Base-by-base conservation (phyloP, 53 echinoderm and acorn worm genomes). In the Actinopyga echinites region DNA sequence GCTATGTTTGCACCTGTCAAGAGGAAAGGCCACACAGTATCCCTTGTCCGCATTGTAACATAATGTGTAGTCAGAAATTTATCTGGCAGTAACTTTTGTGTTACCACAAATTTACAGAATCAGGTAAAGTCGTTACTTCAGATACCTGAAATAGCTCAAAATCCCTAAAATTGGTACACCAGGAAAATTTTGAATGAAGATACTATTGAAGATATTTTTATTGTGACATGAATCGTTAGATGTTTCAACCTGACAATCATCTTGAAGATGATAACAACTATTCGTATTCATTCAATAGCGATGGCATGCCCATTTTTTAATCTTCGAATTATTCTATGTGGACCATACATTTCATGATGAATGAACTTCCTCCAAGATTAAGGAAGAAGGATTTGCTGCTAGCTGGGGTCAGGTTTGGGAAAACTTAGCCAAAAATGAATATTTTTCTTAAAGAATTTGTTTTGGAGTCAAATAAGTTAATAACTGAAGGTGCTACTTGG, bases 361-460 rank as follows among this genome's bases (percentile, higher is more conserved):
- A 82, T 82, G 45, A 82, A 24, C 49, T 82, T 7, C 43, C 82
- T 19, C 82, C 82, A 64, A 82, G n/a, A n/a, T 20, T 82, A 9
- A 38, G 82, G 24, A 38, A 17, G 1, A 9, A 82, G 20, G 40
- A 83, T 45, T 21, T 83, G 5, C 9, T 83, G 22, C 43, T 83
- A 22, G 83, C 83, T 43, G 83, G 83, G 13, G 55, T 61, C 17
- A 56, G 73, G 84, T 84, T 44, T 73, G 84, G 68, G 10, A 73
- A 68, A 28, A 34, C 57, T 12, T 32, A 34, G 21, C 80, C 80
- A 7, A 30, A 55, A 17, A 80, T 80, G 60, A 56, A 58, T 30
- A 30, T 80, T 28, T 86, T 86, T 52, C 21, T 84, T 11, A 30
- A 91, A 45, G 34, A 87, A 49, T 88, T 91, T 88, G 84, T 88